phyloP scores from a whole-genome alignment of 1,140 invertebrate genomes.

The Drosophila tsacasi region DNA sequence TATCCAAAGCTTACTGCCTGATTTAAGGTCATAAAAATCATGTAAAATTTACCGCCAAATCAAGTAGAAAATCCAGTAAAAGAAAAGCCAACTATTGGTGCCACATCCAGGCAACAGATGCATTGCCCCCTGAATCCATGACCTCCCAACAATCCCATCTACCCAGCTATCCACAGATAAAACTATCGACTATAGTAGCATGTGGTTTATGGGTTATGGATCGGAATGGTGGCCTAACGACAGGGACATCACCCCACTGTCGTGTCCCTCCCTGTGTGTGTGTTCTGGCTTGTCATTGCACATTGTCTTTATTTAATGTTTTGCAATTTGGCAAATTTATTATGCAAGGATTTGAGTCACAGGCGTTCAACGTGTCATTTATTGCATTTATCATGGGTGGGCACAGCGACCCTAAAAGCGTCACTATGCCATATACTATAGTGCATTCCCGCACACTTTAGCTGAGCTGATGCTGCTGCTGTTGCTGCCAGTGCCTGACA shows the following conservation, averaged over 20 bases:
- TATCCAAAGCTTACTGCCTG: neutral
- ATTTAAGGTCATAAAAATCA: neutral
- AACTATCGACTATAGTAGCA: slow-evolving; percentile 13
- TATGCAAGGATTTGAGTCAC: slow-evolving; percentile 78
- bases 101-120: slow-evolving; percentile 14
- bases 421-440: neutral
- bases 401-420: slow-evolving; percentile 41
- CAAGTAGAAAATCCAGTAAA: neutral
- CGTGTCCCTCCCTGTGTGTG: slow-evolving; percentile 9
- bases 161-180: neutral
- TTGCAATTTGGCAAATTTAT: slow-evolving; percentile 83
- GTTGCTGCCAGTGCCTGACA: slow-evolving; percentile 65
- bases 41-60: neutral
- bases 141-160: neutral
- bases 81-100: neutral
- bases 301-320: slow-evolving; percentile 83
- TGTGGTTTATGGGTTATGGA: slow-evolving; percentile 30
- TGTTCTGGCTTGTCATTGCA: slow-evolving; percentile 66
- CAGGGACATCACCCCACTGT: slow-evolving; percentile 23
- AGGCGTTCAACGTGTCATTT: slow-evolving; percentile 71
- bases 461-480: slow-evolving; percentile 15
- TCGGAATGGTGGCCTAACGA: slow-evolving; percentile 26
- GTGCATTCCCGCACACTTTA: slow-evolving; percentile 33
- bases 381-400: slow-evolving; percentile 77
- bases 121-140: neutral